phyloP scores from a whole-genome alignment of 1,140 invertebrate genomes.

The Drosophila serrata region DNA sequence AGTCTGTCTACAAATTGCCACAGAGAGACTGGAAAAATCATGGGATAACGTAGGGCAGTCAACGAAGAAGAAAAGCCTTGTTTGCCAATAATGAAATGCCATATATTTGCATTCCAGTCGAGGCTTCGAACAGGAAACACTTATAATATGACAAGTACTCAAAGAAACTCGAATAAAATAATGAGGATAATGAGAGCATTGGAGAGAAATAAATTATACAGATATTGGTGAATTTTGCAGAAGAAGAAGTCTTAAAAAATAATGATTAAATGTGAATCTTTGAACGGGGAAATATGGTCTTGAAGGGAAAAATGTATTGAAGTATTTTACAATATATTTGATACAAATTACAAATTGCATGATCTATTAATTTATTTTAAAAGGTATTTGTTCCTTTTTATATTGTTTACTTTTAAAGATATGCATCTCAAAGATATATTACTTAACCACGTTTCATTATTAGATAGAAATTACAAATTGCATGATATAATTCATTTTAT shows the following conservation, averaged over 20 bases:
- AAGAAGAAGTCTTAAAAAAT: not conserved
- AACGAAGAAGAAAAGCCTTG: conserved; percentile 32
- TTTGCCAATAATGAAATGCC: conserved; percentile 55
- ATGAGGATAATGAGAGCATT: not conserved
- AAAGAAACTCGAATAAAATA: not conserved
- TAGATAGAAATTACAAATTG: too few species aligned
- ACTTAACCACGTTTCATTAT: too few species aligned
- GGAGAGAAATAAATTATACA: not conserved
- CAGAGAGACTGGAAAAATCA: conserved; percentile 36
- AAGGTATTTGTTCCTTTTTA: not conserved
- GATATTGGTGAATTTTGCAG: too few species aligned
- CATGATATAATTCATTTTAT: too few species aligned
- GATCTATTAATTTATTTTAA: too few species aligned
- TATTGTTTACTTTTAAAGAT: too few species aligned
- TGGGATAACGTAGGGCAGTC: conserved; percentile 10
- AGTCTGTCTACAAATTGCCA: conserved; percentile 51
- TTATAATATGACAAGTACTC: conserved; percentile 9
- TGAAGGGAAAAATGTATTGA: not conserved
- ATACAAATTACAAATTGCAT: too few species aligned
- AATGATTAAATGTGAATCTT: not conserved
- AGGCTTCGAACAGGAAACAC: conserved; percentile 8
- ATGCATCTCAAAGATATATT: too few species aligned
- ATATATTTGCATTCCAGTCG: conserved; percentile 39
- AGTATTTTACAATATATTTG: not conserved
- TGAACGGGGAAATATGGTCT: not conserved